Percentiles rank a stretch among this genome's conserved stretches.
These are phyloP conservation scores for Dromius quadrimaculatus DNA, from an alignment of 2,888 invertebrate genomes.

Conservation along the genomic window DNA sequence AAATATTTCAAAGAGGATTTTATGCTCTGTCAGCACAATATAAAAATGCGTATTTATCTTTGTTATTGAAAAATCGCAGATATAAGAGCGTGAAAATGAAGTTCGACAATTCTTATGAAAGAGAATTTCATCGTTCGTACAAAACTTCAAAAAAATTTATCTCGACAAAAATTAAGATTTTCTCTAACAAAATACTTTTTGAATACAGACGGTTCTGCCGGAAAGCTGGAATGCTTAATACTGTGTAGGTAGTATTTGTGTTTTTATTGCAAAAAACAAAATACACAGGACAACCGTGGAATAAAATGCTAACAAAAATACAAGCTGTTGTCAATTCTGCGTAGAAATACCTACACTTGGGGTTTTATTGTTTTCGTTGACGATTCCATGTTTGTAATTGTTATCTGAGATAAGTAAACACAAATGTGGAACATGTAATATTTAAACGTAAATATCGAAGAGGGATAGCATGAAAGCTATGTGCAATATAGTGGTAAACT, in stretches of 20 bases:
- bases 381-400: too few species aligned
- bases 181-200: neutral
- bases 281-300: too few species aligned
- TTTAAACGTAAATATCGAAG: neutral
- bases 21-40: neutral
- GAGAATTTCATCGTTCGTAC: neutral
- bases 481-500: neutral
- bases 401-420: too few species aligned
- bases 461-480: neutral
- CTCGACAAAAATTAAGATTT: neutral
- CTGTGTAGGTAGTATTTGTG: neutral
- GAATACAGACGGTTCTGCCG: neutral
- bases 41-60: neutral
- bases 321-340: too few species aligned
- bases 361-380: too few species aligned
- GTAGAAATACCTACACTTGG: too few species aligned
- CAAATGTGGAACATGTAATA: neutral
- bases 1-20: constrained; percentile 4
- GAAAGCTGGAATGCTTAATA: neutral
- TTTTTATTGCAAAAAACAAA: too few species aligned
- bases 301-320: too few species aligned
- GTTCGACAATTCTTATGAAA: neutral
- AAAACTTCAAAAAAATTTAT: neutral
- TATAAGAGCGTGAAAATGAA: neutral
- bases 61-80: constrained; percentile 6